phyloP scores from a whole-genome alignment of 1,140 invertebrate genomes.

The Tetramorium parvispinum region DNA sequence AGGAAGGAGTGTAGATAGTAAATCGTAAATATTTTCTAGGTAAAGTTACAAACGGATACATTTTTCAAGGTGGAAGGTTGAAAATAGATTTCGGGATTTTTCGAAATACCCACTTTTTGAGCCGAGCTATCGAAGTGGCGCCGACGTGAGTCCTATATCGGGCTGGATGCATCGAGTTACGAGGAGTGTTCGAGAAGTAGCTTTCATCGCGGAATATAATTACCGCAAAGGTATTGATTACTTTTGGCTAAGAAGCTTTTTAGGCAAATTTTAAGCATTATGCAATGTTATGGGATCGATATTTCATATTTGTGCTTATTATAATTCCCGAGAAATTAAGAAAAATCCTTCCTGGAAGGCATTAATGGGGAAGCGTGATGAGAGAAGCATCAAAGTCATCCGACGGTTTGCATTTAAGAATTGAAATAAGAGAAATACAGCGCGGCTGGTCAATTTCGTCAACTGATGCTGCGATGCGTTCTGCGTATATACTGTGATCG shows the following conservation, averaged over 20 bases:
- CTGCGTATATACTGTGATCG: neutral
- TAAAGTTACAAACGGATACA: neutral
- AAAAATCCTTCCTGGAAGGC: neutral
- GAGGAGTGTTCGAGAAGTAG: slow-evolving; percentile 47
- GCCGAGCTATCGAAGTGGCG: slow-evolving; percentile 5
- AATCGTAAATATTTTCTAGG: neutral
- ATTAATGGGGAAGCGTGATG: neutral
- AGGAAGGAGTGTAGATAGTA: neutral
- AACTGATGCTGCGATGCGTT: neutral
- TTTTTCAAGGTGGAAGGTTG: neutral
- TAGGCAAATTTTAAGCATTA: slow-evolving; percentile 11
- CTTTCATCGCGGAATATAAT: neutral
- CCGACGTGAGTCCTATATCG: slow-evolving; percentile 9
- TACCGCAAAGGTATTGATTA: neutral
- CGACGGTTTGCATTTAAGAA: neutral
- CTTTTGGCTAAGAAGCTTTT: neutral
- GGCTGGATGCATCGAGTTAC: slow-evolving; percentile 39
- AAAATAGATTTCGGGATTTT: neutral
- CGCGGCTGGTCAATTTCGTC: neutral
- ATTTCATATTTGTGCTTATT: neutral
- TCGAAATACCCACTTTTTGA: slow-evolving; percentile 1
- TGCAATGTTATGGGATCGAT: neutral
- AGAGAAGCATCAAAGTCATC: neutral
- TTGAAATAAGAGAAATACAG: neutral
- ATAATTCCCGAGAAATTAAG: neutral